phyloP scores from a whole-genome alignment of 2,888 invertebrate genomes.

The Meiosimyza decipiens region DNA sequence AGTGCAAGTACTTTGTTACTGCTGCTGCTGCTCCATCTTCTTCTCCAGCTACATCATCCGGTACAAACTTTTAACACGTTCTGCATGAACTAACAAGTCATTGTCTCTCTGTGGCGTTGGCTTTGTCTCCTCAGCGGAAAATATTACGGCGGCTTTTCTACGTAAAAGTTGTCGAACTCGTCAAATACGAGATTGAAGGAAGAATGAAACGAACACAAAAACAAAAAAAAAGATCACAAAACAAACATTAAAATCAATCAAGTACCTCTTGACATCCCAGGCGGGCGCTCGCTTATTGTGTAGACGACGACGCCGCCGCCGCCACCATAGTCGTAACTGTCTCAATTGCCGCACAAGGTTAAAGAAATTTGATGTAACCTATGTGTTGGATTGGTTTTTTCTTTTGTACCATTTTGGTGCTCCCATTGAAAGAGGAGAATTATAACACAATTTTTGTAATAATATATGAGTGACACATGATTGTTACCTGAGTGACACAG shows the following conservation, averaged over 20 bases:
- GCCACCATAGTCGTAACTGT: conserved; percentile 8
- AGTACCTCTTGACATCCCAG: not conserved
- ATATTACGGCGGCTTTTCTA: not conserved
- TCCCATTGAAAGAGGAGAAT: too few relatives aligned
- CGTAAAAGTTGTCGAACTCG: conserved; percentile 19
- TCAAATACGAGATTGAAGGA: not conserved
- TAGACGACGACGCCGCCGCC: not conserved
- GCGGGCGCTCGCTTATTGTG: not conserved
- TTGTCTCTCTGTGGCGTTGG: conserved; percentile 23
- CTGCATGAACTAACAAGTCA: conserved; percentile 25
- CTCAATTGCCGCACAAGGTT: conserved; percentile 5
- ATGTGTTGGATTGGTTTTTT: too few relatives aligned
- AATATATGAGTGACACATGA: too few relatives aligned
- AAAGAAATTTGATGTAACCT: conserved; percentile 2
- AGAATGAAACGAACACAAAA: not conserved
- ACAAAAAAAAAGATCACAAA: not conserved
- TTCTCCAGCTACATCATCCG: conserved; percentile 2
- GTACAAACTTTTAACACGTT: conserved; percentile 24
- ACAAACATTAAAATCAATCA: conserved; percentile 21
- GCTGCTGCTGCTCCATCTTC: not conserved
- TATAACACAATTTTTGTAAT: too few relatives aligned
- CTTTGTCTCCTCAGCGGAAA: not conserved
- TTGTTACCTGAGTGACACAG: too few relatives aligned
- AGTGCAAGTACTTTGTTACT: not conserved
- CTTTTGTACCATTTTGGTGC: too few relatives aligned